Base-by-base conservation (phyloP, 2,797 vertebrate species). In the Gastrophryne carolinensis region DNA sequence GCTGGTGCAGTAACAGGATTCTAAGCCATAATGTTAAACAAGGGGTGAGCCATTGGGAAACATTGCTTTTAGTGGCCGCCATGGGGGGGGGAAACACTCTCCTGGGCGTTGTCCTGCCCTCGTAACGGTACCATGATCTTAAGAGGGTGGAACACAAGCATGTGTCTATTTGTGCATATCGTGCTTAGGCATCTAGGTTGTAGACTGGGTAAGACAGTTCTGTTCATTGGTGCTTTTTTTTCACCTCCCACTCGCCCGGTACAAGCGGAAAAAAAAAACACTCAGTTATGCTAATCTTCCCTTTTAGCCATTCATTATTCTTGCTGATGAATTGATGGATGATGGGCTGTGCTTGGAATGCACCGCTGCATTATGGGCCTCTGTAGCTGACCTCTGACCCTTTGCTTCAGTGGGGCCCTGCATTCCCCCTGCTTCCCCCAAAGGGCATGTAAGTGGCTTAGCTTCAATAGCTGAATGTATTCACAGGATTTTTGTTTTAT, bases 1-100 rank as follows among this genome's bases (percentile, higher is more conserved):
- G 75, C 60, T 50, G 67, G 75, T 32, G 61, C 60, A 64, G 66
- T 58, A 24, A 27, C 67, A 52, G 75, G 75, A 78, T 72, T 72
- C 39, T 64, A 78, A 78, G 75, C 75, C 75, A 78, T 78, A 78
- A 34, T 15, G 34, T 17, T 41, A 58, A 29, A 8, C 27, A 29
- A 19, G 30, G 26, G 32, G 26, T 15, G 37, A 56, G 7, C 19
- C 56, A 76, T 76, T 60, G 27, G 50, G 37, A 32, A 57, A 56
- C 34, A 15, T 13, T n/a, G 39, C 4, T 10, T 35, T 63, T 29
- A 64, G 67, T 50, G 26, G 17, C 58, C 23, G 32, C 49, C 35
- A 13, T 29, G 30, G 64, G 64, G 23, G 30, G 7, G 47, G n/a
- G n/a, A n/a, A n/a, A 2, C 49, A 54, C 24, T 17, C 34, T n/a